Percentiles rank a stretch among this genome's conserved stretches.
Evolutionary conservation across 2,113 vertebrate genomes (phyloP).

Genomic region (Chloebia gouldiae): DNA sequence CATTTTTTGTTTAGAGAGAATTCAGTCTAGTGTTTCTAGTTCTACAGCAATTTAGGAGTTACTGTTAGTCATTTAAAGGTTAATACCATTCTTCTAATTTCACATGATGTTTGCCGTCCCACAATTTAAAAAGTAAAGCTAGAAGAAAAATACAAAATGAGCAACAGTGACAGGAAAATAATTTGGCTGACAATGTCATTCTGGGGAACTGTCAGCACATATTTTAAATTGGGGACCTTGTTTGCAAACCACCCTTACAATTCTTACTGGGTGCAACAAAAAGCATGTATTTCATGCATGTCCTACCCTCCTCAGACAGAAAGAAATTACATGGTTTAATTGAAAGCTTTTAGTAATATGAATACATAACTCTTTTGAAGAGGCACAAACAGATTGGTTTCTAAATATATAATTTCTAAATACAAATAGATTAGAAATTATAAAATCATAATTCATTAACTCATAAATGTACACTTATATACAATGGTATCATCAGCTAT

Average conservation of each 20-base stretch:
- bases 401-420: neutral
- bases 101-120: neutral
- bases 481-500: neutral
- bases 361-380: neutral
- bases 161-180: neutral
- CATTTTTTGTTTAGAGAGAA: neutral
- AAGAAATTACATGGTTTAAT: neutral
- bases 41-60: neutral
- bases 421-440: neutral
- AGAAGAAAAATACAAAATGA: neutral
- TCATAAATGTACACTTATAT: neutral
- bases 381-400: neutral
- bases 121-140: neutral
- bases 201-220: neutral
- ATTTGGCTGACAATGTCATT: neutral
- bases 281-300: neutral
- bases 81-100: neutral
- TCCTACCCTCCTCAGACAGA: neutral
- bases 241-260: neutral
- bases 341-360: neutral
- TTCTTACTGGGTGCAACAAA: neutral
- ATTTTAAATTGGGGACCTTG: neutral
- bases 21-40: neutral
- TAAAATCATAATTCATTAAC: neutral
- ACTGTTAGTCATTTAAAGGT: neutral